Evolutionary conservation across 2,113 vertebrate genomes (phyloP), one percentile per base, ranked within the genome.

Genomic region (Vidua macroura): DNA sequence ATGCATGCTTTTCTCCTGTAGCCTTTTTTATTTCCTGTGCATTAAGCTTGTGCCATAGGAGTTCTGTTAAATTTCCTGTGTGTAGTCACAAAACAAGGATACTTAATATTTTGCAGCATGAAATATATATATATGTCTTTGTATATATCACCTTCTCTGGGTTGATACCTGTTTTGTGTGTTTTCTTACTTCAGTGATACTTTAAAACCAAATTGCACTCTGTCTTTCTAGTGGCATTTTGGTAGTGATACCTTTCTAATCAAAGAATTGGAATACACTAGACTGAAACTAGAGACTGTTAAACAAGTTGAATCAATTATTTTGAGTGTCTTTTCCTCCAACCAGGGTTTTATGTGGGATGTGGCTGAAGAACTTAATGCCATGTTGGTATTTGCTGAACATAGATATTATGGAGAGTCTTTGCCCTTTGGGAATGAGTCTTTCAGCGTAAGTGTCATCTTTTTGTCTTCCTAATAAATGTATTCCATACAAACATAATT

Each of bases 341-440:
- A 68, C 15, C 67, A 99, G 99, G 99, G 99, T 53, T 99, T 99
- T 97, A 99, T 99, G 99, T 99, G 99, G 99, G 98, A 99, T 81
- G 93, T 98, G 64, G 99, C 99, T 10, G 98, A 98, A 97, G 98
- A 99, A 73, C 94, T 99, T 82, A 98, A 98, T 55, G 99, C 99
- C 83, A 98, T 99, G 98, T 96, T 99, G 96, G 98, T 99, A 37
- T 99, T 99, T 98, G 99, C 99, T 75, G 99, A 99, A 81, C 99
- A 99, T 74, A 98, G 99, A 41, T 99, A 99, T 95, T 99, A 99
- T 76, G 99, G 99, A 89, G 98, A 99, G 68, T 99, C 99, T 4
- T 93, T 99, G 89, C 99, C 99, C 13, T 99, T 99, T 96, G 99
- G 99, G 92, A 96, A 98, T 18, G 97, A 98, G 11, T 98, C 99